Evolutionary conservation across 2,888 invertebrate species (phyloP), one percentile per base, ranked within the genome.

Genomic region (Diarsia mendica): DNA sequence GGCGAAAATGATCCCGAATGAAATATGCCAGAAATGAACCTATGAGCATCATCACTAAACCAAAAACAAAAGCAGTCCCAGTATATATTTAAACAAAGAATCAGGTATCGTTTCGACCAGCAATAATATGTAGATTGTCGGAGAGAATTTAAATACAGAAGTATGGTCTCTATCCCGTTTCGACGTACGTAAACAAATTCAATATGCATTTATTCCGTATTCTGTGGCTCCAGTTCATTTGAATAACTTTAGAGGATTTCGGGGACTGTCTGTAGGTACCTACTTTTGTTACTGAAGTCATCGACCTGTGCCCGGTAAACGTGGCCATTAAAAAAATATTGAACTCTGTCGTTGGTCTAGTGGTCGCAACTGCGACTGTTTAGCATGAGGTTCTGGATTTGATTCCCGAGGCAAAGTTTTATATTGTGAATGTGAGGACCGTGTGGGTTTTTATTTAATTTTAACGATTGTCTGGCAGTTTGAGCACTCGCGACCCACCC

Each of bases 131-230:
- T 90, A 95, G 93, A 95, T 95, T 87, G 90, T 88, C 86, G 90
- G 89, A 86, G 86, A 86, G 89, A 94, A 95, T 94, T 94, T 95
- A 94, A 95, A 95, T 95, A 93, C 87, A 91, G 93, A 92, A 93
- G 91, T 94, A 93, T 94, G 91, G 93, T 91, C 93, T 90, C 90
- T 92, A 92, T 93, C 91, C 92, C 92, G 91, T 93, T 93, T 93
- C 90, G 90, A 93, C 91, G 91, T 92, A 93, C 94, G 95, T 95
- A 96, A 96, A 95, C 95, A 96, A 92, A 96, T 95, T 95, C 94
- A 93, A 94, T 95, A 96, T 95, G 94, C 94, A 96, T 96, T 95
- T 96, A 96, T 96, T 93, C 96, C 85, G 91, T 92, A 90, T 91
- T 91, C 91, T 86, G 92, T 91, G 92, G 93, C 91, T 91, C 67